Conservation (phyloP, 2,888 invertebrate species). For the Dynastes tityus region DNA sequence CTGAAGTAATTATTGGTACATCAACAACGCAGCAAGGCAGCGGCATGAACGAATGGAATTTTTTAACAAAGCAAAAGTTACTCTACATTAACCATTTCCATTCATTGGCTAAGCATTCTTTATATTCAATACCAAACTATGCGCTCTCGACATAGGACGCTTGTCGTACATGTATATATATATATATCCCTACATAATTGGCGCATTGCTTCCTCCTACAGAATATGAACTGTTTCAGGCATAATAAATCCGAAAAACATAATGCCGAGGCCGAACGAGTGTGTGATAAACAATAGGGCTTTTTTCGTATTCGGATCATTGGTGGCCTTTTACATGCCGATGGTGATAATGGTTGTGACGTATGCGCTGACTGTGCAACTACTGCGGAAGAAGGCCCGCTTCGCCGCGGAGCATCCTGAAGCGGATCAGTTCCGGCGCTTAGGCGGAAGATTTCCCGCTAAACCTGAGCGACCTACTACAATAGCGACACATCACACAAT, state of each 20-base stretch:
- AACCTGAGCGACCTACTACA: conserved; percentile 63
- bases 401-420: conserved; percentile 79
- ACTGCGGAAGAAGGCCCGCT: conserved; percentile 84
- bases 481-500: conserved; percentile 62
- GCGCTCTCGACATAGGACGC: background rate
- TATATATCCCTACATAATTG: background rate
- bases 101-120: conserved; percentile 6
- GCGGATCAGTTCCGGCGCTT: conserved; percentile 74
- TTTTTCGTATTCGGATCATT: conserved; percentile 94
- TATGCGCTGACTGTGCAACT: conserved; percentile 92
- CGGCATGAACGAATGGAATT: background rate
- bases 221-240: conserved; percentile 72
- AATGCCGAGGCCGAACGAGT: conserved; percentile 83
- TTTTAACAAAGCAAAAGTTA: background rate
- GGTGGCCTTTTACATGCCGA: conserved; percentile 95
- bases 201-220: background rate
- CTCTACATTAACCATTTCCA: background rate
- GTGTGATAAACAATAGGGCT: conserved; percentile 88
- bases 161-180: background rate
- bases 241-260: conserved; percentile 84
- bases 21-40: background rate
- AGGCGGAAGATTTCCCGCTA: conserved; percentile 69
- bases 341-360: conserved; percentile 94
- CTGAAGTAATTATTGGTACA: background rate
- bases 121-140: background rate